Percentiles rank a stretch among this genome's conserved stretches.
Evolutionary conservation across 92 coral and sea anemone genomes (phyloP).

Genomic region (Plumapathes pennacea): DNA sequence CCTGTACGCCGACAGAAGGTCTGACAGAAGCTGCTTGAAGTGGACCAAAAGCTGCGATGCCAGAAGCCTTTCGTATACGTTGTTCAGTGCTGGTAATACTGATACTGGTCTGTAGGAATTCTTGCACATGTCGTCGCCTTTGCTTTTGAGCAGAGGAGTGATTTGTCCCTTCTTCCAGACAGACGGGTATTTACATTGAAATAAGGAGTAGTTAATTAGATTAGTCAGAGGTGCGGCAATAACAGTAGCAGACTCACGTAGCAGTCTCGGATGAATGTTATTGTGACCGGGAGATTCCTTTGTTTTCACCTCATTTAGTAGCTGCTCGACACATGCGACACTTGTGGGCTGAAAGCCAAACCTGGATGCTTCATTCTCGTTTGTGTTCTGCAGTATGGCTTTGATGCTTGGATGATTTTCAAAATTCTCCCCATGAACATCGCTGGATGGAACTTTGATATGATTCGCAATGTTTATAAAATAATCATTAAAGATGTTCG

Average conservation of each 20-base stretch:
- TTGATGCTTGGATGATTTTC: constrained; percentile 2
- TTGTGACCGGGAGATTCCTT: constrained; percentile 47
- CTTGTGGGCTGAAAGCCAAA: constrained; percentile 33
- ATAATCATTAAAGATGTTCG: constrained; percentile 19
- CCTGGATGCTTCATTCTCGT: constrained; percentile 3
- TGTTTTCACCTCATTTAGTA: constrained; percentile 24
- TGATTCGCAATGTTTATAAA: constrained; percentile 21
- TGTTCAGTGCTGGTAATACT: constrained; percentile 47
- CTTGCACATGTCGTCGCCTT: constrained; percentile 34
- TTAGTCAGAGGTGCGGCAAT: constrained; percentile 53
- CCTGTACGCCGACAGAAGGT: constrained; percentile 45
- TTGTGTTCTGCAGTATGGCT: constrained; percentile 15
- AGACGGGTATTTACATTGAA: constrained; percentile 35
- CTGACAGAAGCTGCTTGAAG: constrained; percentile 21
- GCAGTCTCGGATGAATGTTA: constrained; percentile 28
- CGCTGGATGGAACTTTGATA: background rate
- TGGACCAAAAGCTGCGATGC: constrained; percentile 17
- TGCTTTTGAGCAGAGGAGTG: constrained; percentile 54
- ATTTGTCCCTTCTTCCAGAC: constrained; percentile 68
- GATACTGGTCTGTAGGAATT: constrained; percentile 50
- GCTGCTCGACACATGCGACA: constrained; percentile 23
- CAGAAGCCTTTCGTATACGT: constrained; percentile 45
- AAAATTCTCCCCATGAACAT: constrained; percentile 3
- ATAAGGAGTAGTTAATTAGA: constrained; percentile 41
- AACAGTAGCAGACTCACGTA: constrained; percentile 44